A percentile compares a stretch with the other conserved stretches of the same genome.
Conservation (phyloP, 2,113 vertebrate species). For the Rallus limicola region DNA sequence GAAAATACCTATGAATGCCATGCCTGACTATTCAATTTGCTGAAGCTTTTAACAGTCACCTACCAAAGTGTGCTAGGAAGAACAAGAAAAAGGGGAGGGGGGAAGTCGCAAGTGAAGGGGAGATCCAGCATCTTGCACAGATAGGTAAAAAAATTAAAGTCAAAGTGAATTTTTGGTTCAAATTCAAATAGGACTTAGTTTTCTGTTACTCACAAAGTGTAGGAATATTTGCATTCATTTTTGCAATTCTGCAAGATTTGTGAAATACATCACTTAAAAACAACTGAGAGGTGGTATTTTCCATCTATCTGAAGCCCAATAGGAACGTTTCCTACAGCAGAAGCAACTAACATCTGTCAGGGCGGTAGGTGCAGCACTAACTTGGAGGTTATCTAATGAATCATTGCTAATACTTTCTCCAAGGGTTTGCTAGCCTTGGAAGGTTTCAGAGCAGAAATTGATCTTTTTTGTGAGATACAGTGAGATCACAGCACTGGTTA, state of each 20-base stretch:
- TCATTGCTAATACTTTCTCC: background rate
- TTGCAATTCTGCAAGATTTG: background rate
- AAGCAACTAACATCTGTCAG: background rate
- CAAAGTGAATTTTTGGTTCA: background rate
- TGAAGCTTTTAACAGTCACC: background rate
- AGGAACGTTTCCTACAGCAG: background rate
- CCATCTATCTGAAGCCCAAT: background rate
- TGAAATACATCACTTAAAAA: background rate
- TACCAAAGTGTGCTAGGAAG: background rate
- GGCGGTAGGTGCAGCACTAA: background rate
- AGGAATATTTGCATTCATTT: background rate
- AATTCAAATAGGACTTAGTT: background rate
- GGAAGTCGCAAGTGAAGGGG: background rate
- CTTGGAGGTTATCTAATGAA: background rate
- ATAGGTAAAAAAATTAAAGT: background rate
- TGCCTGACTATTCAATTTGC: background rate
- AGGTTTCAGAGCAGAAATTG: background rate
- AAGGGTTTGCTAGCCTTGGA: background rate
- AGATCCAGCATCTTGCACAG: background rate
- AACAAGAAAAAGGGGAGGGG: accelerated
- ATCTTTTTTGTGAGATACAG: background rate
- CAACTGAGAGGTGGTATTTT: background rate
- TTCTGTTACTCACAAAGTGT: background rate
- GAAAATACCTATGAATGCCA: background rate
- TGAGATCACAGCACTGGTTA: background rate